These are phyloP conservation scores for Drosophila greeni DNA, from an alignment of 2,888 invertebrate genomes.

Conservation along the genomic window DNA sequence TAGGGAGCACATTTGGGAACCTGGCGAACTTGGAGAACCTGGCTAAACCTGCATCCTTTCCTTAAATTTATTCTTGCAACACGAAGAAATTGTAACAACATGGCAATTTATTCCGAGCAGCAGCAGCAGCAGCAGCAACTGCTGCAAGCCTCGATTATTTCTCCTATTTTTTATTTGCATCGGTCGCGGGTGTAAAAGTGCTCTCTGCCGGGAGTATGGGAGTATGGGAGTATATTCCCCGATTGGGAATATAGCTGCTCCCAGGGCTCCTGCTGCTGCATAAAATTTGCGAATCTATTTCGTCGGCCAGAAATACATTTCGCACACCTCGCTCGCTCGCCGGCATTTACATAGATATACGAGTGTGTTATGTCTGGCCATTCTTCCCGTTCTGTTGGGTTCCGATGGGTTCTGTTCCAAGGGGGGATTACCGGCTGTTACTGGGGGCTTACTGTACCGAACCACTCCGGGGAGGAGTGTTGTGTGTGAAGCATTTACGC, in stretches of 20 bases:
- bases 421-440: slow-evolving; percentile 11
- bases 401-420: no score
- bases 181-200: slow-evolving; percentile 43
- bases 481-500: slow-evolving; percentile 32
- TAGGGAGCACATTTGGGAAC: slow-evolving; percentile 30
- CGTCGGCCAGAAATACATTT: slow-evolving; percentile 42
- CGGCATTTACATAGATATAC: slow-evolving; percentile 40
- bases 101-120: slow-evolving; percentile 70
- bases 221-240: slow-evolving; percentile 33
- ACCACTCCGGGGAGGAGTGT: slow-evolving; percentile 4
- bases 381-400: slow-evolving; percentile 19
- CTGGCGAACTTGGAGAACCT: background rate
- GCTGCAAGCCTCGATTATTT: slow-evolving; percentile 43
- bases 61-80: slow-evolving; percentile 70
- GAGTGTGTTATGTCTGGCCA: slow-evolving; percentile 40
- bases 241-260: slow-evolving; percentile 27
- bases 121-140: slow-evolving; percentile 17
- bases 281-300: slow-evolving; percentile 63
- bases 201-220: slow-evolving; percentile 22
- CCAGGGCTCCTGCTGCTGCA: slow-evolving; percentile 39
- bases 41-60: slow-evolving; percentile 53
- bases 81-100: slow-evolving; percentile 73
- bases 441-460: slow-evolving; percentile 2
- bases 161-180: slow-evolving; percentile 15
- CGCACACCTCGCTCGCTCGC: slow-evolving; percentile 28